phyloP scores from a whole-genome alignment of 2,113 vertebrate genomes.

The Crocuta crocuta region DNA sequence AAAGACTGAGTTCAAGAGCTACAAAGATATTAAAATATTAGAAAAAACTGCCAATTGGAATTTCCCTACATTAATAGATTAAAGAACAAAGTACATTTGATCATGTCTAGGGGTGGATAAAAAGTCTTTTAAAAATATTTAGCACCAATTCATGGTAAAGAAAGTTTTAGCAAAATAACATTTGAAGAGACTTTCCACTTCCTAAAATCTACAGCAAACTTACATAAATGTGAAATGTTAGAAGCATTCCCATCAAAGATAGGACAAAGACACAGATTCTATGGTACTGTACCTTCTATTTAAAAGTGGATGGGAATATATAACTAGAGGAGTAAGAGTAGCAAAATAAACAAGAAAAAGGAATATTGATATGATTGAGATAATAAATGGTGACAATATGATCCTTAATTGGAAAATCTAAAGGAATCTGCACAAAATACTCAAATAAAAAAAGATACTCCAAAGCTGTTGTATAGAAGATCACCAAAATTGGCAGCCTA shows the following conservation, averaged over 20 bases:
- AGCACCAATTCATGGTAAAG: not conserved
- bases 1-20: not conserved
- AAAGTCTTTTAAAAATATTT: not conserved
- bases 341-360: not conserved
- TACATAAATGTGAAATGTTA: slow-evolving; percentile 34
- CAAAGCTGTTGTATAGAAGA: not conserved
- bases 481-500: not conserved
- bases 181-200: slow-evolving; percentile 6
- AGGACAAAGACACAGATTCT: not conserved
- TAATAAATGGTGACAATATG: slow-evolving; percentile 26
- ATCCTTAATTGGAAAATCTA: slow-evolving; percentile 52
- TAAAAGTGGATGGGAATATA: not conserved
- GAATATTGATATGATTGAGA: not conserved
- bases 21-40: not conserved
- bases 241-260: not conserved
- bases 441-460: not conserved
- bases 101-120: not conserved
- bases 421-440: slow-evolving; percentile 3
- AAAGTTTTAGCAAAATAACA: not conserved
- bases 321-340: slow-evolving; percentile 1
- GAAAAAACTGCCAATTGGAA: not conserved
- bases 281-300: not conserved
- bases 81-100: slow-evolving; percentile 5
- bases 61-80: not conserved
- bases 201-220: not conserved